Conservation (phyloP, 1,140 invertebrate genomes). For the Melitaea cinxia region DNA sequence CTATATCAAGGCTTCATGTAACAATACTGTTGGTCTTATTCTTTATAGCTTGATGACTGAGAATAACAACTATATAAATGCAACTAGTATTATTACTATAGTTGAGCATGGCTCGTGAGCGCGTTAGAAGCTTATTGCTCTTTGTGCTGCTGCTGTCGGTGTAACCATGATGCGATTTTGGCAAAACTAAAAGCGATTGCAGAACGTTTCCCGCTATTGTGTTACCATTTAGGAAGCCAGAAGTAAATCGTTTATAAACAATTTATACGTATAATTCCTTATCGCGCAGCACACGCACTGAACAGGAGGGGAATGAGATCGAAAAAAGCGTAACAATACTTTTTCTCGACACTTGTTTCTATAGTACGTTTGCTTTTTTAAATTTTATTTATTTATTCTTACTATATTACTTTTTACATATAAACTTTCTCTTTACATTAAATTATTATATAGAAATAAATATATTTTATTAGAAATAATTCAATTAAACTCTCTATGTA, state of each 20-base stretch:
- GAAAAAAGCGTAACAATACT: too few relatives aligned
- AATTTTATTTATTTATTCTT: too few relatives aligned
- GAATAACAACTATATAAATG: conserved; percentile 22
- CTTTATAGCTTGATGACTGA: conserved; percentile 21
- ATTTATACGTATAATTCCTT: background rate
- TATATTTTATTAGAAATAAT: too few relatives aligned
- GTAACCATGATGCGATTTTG: conserved; percentile 65
- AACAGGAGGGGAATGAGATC: too few relatives aligned
- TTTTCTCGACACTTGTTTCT: too few relatives aligned
- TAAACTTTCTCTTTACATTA: too few relatives aligned
- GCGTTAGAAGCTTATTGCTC: conserved; percentile 61
- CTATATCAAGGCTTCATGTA: conserved; percentile 39
- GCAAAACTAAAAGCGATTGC: conserved; percentile 70
- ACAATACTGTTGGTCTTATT: conserved; percentile 41
- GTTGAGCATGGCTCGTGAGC: conserved; percentile 60
- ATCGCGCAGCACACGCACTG: too few relatives aligned
- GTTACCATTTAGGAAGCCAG: conserved; percentile 49
- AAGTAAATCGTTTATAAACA: background rate
- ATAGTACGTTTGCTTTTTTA: too few relatives aligned
- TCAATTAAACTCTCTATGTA: too few relatives aligned
- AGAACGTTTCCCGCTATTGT: conserved; percentile 61
- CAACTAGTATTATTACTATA: conserved; percentile 56
- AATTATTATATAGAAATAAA: too few relatives aligned
- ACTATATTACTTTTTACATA: too few relatives aligned
- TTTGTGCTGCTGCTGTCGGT: conserved; percentile 64